These are phyloP conservation scores for Takifugu flavidus DNA, from an alignment of 2,113 vertebrate genomes.

Conservation along the genomic window DNA sequence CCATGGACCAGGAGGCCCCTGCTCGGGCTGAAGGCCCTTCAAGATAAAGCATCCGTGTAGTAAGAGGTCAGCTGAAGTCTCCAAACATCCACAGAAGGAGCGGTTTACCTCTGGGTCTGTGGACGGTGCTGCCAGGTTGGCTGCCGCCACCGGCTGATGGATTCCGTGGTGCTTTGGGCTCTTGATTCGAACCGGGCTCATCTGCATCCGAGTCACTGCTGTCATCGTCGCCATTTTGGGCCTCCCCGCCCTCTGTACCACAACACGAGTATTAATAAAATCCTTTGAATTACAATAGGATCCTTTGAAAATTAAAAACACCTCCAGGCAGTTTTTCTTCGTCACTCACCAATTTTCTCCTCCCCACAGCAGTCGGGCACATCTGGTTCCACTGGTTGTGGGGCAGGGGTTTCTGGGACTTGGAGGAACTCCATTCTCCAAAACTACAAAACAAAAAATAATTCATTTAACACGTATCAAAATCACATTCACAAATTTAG, in stretches of 20 bases:
- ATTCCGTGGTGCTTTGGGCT: conserved; percentile 65
- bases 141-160: conserved; percentile 53
- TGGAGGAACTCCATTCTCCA: conserved; percentile 99
- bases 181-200: conserved; percentile 80
- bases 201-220: conserved; percentile 96
- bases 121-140: conserved; percentile 79
- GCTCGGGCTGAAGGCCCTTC: conserved; percentile 68
- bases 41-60: neutral
- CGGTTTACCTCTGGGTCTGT: conserved; percentile 76
- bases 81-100: neutral
- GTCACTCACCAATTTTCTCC: conserved; percentile 85
- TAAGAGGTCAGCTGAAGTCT: neutral
- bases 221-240: conserved; percentile 83
- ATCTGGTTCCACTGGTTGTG: conserved; percentile 85
- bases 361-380: conserved; percentile 89
- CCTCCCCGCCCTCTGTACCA: conserved; percentile 77
- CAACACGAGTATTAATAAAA: no score
- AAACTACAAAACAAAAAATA: conserved; percentile 75
- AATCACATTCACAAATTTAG: no score
- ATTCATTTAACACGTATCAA: neutral
- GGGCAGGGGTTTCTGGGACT: conserved; percentile 96
- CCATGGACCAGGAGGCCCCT: conserved; percentile 79
- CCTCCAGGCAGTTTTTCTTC: neutral
- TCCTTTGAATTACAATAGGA: no score
- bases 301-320: no score